Evolutionary conservation across 2,113 vertebrate species (phyloP).

Genomic region (Notarius lentiginosus): DNA sequence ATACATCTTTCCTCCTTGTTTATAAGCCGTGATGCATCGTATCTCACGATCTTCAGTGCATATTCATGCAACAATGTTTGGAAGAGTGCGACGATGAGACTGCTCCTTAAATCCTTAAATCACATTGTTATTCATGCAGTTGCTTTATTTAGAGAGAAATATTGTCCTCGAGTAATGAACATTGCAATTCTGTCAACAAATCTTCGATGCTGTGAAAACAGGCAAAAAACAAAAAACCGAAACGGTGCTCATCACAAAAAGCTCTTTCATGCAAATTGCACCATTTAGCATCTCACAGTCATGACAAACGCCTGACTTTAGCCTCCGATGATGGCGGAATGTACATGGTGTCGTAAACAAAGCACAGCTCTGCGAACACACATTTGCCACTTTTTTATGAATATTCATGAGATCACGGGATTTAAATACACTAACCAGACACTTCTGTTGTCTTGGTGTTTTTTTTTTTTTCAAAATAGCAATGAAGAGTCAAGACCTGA

Average conservation of each 20-base stretch:
- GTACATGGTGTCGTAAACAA: constrained; percentile 68
- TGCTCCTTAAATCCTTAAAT: constrained; percentile 15
- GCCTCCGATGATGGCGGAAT: constrained; percentile 51
- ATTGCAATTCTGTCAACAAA: constrained; percentile 64
- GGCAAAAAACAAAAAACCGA: constrained; percentile 28
- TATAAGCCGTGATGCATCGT: constrained; percentile 33
- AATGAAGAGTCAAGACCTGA: background rate
- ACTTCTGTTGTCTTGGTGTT: constrained; percentile 16
- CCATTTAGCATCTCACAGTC: constrained; percentile 67
- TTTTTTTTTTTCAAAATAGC: constrained; percentile 26
- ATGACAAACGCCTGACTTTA: constrained; percentile 69
- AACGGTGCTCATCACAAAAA: constrained; percentile 55
- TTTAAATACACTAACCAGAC: constrained; percentile 53
- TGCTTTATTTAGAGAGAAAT: constrained; percentile 37
- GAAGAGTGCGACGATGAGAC: background rate
- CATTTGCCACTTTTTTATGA: constrained; percentile 54
- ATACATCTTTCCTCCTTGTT: constrained; percentile 28
- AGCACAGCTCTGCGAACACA: constrained; percentile 56
- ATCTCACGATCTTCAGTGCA: background rate
- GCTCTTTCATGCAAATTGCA: constrained; percentile 62
- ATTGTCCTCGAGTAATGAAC: constrained; percentile 27
- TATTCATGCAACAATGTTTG: constrained; percentile 3
- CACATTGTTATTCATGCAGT: constrained; percentile 14
- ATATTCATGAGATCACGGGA: constrained; percentile 65
- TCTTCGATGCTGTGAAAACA: constrained; percentile 65